Evolutionary conservation across 2,113 vertebrate species (phyloP).

Genomic region (Caranx melampygus): DNA sequence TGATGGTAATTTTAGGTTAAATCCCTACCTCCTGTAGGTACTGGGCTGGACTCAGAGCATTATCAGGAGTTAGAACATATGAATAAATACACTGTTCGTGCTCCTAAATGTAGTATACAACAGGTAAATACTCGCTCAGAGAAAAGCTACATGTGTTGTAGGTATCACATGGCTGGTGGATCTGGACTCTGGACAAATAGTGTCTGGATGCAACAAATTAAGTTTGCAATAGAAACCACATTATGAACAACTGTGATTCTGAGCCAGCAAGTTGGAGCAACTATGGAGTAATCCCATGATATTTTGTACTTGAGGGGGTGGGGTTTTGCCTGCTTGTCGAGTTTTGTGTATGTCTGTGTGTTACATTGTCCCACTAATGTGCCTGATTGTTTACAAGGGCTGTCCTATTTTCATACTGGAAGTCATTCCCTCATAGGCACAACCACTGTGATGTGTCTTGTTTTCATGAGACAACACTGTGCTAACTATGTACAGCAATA

Average conservation of each 20-base stretch:
- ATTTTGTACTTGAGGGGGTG: neutral
- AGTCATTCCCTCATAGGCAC: constrained; percentile 4
- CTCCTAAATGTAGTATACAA: neutral
- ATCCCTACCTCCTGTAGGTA: neutral
- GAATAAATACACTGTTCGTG: constrained; percentile 5
- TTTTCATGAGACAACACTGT: constrained; percentile 47
- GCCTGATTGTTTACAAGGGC: constrained; percentile 55
- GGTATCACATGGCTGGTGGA: constrained; percentile 34
- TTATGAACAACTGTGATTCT: constrained; percentile 38
- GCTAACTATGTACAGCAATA: constrained; percentile 41
- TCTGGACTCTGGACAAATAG: constrained; percentile 6
- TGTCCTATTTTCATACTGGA: constrained; percentile 35
- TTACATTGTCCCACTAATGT: constrained; percentile 21
- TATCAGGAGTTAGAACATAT: constrained; percentile 9
- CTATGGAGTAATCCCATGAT: constrained; percentile 22
- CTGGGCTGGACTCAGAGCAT: constrained; percentile 23
- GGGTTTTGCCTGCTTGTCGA: constrained; percentile 11
- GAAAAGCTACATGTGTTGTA: constrained; percentile 46
- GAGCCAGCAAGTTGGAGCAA: constrained; percentile 50
- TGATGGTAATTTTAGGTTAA: neutral
- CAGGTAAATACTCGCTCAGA: neutral
- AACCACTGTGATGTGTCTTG: constrained; percentile 41
- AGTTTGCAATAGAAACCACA: neutral
- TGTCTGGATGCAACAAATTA: neutral
- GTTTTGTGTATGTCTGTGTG: neutral